phyloP scores from a whole-genome alignment of 2,888 invertebrate species.

The Periphyllus acericola region DNA sequence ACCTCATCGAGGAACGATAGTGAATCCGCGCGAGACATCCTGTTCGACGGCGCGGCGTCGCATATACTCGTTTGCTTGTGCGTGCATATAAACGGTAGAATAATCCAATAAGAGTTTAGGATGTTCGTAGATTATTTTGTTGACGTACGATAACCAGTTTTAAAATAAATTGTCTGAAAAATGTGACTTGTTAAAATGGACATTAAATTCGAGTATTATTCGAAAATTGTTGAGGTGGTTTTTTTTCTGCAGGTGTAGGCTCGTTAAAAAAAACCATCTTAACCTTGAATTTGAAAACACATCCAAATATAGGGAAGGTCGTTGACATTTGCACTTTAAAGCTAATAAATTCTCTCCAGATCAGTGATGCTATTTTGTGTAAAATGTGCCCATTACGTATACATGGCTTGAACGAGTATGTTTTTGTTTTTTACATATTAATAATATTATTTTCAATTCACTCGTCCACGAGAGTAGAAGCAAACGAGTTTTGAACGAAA shows the following conservation, averaged over 20 bases:
- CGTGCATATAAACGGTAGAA: background rate
- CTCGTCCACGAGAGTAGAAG: background rate
- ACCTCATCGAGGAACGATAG: no score
- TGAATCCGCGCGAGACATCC: background rate
- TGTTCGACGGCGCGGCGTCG: background rate
- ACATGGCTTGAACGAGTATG: conserved; percentile 39
- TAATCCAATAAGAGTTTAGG: background rate
- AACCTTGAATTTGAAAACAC: conserved; percentile 56
- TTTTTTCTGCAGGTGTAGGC: background rate
- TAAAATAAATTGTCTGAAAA: background rate
- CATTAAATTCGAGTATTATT: conserved; percentile 26
- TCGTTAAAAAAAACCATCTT: background rate
- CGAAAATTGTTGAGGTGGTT: background rate
- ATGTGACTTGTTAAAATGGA: background rate
- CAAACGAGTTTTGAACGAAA: conserved; percentile 33
- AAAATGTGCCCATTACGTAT: conserved; percentile 15
- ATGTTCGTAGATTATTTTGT: background rate
- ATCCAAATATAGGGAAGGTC: conserved; percentile 35
- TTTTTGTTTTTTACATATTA: conserved; percentile 12
- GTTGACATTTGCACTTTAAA: conserved; percentile 30
- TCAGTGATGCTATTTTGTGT: conserved; percentile 12
- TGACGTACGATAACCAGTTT: conserved; percentile 20
- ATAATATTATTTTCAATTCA: conserved; percentile 22
- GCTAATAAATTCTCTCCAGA: conserved; percentile 2
- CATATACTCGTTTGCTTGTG: background rate